Evolutionary conservation across 2,797 vertebrate genomes (phyloP).

Genomic region (Gambelia wislizenii): DNA sequence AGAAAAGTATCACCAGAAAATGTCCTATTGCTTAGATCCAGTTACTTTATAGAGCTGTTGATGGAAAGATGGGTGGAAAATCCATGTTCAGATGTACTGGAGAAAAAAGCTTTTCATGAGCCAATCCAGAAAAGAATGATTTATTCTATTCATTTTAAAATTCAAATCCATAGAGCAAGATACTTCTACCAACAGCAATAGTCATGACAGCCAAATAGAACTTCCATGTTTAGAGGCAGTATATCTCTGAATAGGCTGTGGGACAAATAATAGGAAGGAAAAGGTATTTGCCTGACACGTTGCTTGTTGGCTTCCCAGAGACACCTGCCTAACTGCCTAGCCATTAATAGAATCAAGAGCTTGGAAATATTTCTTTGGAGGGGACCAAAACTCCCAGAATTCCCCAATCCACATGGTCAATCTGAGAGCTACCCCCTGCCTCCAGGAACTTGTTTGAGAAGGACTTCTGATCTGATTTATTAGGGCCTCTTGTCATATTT

Average conservation of each 20-base stretch:
- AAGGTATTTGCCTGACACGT: neutral
- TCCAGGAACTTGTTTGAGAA: neutral
- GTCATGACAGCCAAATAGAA: neutral
- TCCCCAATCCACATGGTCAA: neutral
- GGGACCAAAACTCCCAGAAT: neutral
- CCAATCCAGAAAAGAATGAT: neutral
- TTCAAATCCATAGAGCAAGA: neutral
- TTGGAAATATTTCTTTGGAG: no score
- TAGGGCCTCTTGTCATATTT: neutral
- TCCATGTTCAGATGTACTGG: neutral
- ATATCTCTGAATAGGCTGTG: neutral
- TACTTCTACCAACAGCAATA: neutral
- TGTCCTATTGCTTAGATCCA: neutral
- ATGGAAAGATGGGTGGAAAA: neutral
- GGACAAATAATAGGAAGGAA: neutral
- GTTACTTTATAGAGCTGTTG: neutral
- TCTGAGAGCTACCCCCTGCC: neutral
- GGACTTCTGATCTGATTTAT: neutral
- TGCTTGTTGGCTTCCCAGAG: neutral
- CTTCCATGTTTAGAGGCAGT: neutral
- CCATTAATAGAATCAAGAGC: no score
- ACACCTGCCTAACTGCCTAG: neutral
- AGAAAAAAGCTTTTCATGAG: neutral
- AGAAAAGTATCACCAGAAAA: neutral
- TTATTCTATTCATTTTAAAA: neutral